A percentile compares a stretch with the other conserved stretches of the same genome.
Conservation (phyloP, 2,113 vertebrate genomes). For the Platichthys stellatus region DNA sequence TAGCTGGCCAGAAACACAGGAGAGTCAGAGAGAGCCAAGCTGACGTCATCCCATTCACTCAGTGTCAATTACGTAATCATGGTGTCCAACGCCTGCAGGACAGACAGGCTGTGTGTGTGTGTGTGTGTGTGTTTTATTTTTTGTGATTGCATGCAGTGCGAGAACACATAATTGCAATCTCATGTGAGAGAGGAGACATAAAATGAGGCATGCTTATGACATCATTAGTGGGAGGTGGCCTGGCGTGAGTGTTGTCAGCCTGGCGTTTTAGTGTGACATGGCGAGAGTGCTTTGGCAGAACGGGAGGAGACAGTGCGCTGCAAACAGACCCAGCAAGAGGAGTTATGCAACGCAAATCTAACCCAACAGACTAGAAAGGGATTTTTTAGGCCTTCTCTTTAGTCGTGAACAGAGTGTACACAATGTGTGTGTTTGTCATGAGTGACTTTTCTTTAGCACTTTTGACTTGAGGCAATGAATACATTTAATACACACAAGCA, state of each 20-base stretch:
- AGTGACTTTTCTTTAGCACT: conserved; percentile 61
- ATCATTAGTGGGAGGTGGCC: conserved; percentile 60
- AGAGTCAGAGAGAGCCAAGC: conserved; percentile 56
- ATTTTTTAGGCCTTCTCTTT: conserved; percentile 20
- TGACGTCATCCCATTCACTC: conserved; percentile 78
- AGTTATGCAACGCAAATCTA: conserved; percentile 70
- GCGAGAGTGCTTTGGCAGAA: conserved; percentile 50
- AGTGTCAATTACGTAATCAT: conserved; percentile 78
- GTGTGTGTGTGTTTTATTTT: not conserved
- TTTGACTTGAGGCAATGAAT: conserved; percentile 52
- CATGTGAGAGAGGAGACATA: conserved; percentile 63
- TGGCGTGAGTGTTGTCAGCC: conserved; percentile 38
- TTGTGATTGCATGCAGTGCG: conserved; percentile 32
- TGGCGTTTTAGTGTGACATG: conserved; percentile 34
- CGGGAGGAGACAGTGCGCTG: conserved; percentile 47
- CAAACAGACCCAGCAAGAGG: conserved; percentile 45
- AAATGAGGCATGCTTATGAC: conserved; percentile 65
- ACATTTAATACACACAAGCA: conserved; percentile 63
- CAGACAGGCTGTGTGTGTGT: conserved; percentile 27
- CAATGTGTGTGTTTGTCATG: conserved; percentile 39
- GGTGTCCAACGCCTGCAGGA: conserved; percentile 66
- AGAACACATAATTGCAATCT: conserved; percentile 72
- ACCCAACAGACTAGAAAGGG: conserved; percentile 51
- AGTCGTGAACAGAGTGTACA: not conserved
- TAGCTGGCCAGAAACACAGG: conserved; percentile 68